Conservation (phyloP, 2,113 vertebrate genomes). For the Lycocorax pyrrhopterus region DNA sequence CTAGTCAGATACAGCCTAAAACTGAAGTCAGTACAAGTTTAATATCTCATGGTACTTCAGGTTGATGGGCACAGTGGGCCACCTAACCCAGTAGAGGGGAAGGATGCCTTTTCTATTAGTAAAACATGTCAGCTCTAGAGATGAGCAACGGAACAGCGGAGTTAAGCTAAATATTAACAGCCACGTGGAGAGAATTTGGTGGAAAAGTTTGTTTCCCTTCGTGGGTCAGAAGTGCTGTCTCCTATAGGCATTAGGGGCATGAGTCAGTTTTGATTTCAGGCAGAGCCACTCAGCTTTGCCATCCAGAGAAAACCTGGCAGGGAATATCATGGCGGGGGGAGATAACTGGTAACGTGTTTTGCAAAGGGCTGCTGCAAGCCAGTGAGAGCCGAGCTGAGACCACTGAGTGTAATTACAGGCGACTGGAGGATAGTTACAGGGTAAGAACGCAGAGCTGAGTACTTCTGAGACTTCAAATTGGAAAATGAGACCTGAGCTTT, state of each 20-base stretch:
- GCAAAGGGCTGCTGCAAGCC: not conserved
- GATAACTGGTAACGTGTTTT: not conserved
- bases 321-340: not conserved
- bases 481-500: conserved; percentile 23
- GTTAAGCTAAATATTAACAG: not conserved
- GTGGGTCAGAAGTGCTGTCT: not conserved
- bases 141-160: not conserved
- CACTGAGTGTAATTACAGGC: not conserved
- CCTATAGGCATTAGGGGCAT: no score
- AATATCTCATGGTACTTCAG: not conserved
- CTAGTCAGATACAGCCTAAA: not conserved
- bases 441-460: not conserved
- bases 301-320: not conserved
- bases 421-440: not conserved
- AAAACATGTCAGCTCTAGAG: not conserved
- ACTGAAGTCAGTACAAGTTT: not conserved
- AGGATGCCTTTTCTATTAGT: not conserved
- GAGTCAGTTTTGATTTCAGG: not conserved
- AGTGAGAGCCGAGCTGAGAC: not conserved
- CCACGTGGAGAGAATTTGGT: not conserved
- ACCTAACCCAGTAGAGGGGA: not conserved
- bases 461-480: not conserved
- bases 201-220: not conserved
- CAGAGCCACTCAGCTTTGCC: not conserved
- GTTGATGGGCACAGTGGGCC: not conserved